Base-by-base conservation (phyloP, 2,888 invertebrate genomes). In the Sphecodes monilicornis region DNA sequence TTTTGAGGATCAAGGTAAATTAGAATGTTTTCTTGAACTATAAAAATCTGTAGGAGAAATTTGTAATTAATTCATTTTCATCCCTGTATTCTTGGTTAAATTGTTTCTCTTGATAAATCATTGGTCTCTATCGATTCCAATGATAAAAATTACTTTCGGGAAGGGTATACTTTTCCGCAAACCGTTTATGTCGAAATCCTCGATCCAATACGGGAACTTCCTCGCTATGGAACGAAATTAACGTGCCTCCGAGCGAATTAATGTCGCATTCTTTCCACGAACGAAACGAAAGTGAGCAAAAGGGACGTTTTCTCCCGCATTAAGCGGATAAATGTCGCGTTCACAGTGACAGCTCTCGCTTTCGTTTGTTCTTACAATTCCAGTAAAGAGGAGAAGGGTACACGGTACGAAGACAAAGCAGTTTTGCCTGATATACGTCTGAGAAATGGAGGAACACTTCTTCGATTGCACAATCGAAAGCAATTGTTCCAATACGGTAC, bases 381-480 rank as follows among this genome's bases (percentile, higher is more conserved):
- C 87, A 78, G 79, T 82, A 82, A 82, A 79, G 72, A 64, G 75
- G 54, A 75, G 36, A 54, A 71, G 69, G 74, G 60, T 79, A 43
- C 64, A 46, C 26, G 57, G 46, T 64, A 74, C 70, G 77, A 72
- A 72, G 73, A 73, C 82, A 77, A 76, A 76, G 43, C 71, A 70
- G 77, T 80, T 87, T 80, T 70, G 32, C 75, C 50, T 60, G 84
- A 78, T 80, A 66, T 66, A 78, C 43, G 76, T 76, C 71, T 26
- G 72, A 66, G 82, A 66, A 76, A 83, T 76, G 79, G 79, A 78
- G 50, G 60, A 60, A 68, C 76, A 43, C 69, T 69, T 88, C 64
- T 74, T 78, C 6, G 36, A 69, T 88, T 88, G 82, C 88, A 75
- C 86, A 84, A 86, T 84, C 86, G 86, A 78, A 71, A 82, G 66